These are phyloP conservation scores for Umimayanthus kanabou DNA, from an alignment of 92 coral and sea anemone species.

Conservation along the genomic window DNA sequence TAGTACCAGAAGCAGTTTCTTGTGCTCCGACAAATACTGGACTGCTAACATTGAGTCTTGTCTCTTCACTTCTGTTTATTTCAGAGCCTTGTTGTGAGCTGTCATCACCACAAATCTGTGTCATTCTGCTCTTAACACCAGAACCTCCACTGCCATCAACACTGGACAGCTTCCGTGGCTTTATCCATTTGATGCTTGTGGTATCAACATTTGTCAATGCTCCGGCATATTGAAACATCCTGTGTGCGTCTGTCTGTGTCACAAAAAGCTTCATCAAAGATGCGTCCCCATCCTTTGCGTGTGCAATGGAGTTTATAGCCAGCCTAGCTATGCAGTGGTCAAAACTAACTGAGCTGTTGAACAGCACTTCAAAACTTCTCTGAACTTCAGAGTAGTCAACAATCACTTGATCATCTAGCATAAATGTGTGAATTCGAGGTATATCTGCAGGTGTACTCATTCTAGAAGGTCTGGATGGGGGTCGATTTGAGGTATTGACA, in stretches of 20 bases:
- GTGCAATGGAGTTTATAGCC: slow-evolving; percentile 38
- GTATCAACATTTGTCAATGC: slow-evolving; percentile 61
- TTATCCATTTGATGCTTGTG: slow-evolving; percentile 54
- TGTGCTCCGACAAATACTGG: neutral
- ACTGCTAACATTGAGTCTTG: neutral
- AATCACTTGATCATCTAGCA: slow-evolving; percentile 52
- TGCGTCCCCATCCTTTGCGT: slow-evolving; percentile 21
- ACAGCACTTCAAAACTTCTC: slow-evolving; percentile 55
- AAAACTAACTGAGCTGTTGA: slow-evolving; percentile 53
- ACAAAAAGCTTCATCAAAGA: slow-evolving; percentile 42
- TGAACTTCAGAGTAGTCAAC: slow-evolving; percentile 60
- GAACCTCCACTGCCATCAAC: neutral
- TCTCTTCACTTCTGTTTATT: neutral
- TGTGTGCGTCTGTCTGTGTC: slow-evolving; percentile 63
- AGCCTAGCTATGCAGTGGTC: slow-evolving; percentile 35
- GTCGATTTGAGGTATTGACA: slow-evolving; percentile 4
- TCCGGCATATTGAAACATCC: slow-evolving; percentile 65
- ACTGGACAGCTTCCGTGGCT: slow-evolving; percentile 51
- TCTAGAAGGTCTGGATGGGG: neutral
- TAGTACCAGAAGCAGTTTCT: neutral
- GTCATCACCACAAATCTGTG: neutral
- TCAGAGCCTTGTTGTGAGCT: neutral
- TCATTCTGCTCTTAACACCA: neutral
- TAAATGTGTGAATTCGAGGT: slow-evolving; percentile 49
- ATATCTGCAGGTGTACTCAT: neutral